Conservation (phyloP, 2,797 vertebrate genomes). For the Molossus molossus region DNA sequence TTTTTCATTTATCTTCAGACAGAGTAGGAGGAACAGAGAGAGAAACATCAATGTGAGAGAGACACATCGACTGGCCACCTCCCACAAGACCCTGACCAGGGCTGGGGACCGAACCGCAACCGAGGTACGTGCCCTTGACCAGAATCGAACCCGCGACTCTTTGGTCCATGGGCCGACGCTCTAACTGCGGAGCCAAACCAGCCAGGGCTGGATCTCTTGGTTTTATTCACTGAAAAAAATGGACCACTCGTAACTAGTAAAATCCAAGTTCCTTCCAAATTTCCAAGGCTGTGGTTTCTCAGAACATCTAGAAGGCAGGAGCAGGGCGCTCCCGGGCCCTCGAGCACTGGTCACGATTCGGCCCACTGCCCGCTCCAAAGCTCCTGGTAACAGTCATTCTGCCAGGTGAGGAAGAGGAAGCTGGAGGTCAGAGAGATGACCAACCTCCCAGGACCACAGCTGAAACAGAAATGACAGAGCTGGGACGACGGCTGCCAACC, state of each 20-base stretch:
- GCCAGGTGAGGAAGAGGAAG: neutral
- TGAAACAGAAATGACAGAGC: neutral
- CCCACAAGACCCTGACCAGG: too few relatives aligned
- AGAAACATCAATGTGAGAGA: too few relatives aligned
- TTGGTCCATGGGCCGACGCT: too few relatives aligned
- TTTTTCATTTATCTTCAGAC: too few relatives aligned
- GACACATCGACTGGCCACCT: too few relatives aligned
- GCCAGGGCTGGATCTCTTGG: neutral
- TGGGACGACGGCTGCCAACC: neutral
- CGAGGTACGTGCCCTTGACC: too few relatives aligned
- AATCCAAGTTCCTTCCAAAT: neutral
- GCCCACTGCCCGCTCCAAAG: neutral
- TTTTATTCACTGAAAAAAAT: neutral
- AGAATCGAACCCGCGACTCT: too few relatives aligned
- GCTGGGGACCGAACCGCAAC: too few relatives aligned
- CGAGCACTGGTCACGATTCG: neutral
- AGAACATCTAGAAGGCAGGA: neutral
- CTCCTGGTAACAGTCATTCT: neutral
- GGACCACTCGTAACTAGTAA: neutral
- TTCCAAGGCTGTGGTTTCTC: neutral
- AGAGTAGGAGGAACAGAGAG: too few relatives aligned
- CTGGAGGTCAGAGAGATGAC: neutral
- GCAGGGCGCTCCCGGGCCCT: neutral
- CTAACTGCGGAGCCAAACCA: too few relatives aligned
- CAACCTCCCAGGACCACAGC: rapidly evolving